These are phyloP conservation scores for Chrysochloris asiatica DNA, from an alignment of 2,113 vertebrate species.

Conservation along the genomic window DNA sequence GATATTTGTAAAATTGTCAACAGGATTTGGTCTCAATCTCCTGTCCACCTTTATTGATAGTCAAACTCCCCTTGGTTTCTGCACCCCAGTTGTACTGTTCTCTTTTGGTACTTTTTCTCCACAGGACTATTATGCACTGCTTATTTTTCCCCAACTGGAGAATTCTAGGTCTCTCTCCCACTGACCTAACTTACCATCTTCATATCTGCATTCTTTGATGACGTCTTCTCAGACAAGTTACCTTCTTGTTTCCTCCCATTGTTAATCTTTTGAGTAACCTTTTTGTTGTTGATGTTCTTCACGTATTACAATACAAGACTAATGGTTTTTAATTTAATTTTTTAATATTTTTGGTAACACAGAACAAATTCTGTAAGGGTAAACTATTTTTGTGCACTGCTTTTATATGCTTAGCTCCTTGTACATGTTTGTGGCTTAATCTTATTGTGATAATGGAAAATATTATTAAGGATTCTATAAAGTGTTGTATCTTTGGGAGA, in stretches of 20 bases:
- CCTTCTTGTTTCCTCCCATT: background rate
- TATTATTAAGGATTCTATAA: slow-evolving; percentile 16
- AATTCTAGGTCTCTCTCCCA: background rate
- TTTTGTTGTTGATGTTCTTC: background rate
- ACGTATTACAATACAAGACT: background rate
- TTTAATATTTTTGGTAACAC: background rate
- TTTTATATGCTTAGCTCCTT: background rate
- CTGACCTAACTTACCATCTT: background rate
- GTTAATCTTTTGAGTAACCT: background rate
- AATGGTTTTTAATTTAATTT: background rate
- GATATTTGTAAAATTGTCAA: background rate
- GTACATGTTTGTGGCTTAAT: slow-evolving; percentile 23
- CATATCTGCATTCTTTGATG: background rate
- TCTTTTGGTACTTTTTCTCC: background rate
- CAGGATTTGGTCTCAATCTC: background rate
- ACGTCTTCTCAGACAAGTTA: background rate
- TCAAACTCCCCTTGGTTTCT: background rate
- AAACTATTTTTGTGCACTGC: background rate
- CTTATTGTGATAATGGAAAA: background rate
- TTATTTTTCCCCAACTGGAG: background rate
- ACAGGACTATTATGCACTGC: background rate
- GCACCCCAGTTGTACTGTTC: background rate
- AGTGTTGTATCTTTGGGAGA: background rate
- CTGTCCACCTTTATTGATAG: background rate
- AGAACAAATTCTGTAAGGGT: background rate